Percentiles rank a stretch among this genome's conserved stretches.
Conservation (phyloP, 2,113 vertebrate genomes). For the Cromileptes altivelis region DNA sequence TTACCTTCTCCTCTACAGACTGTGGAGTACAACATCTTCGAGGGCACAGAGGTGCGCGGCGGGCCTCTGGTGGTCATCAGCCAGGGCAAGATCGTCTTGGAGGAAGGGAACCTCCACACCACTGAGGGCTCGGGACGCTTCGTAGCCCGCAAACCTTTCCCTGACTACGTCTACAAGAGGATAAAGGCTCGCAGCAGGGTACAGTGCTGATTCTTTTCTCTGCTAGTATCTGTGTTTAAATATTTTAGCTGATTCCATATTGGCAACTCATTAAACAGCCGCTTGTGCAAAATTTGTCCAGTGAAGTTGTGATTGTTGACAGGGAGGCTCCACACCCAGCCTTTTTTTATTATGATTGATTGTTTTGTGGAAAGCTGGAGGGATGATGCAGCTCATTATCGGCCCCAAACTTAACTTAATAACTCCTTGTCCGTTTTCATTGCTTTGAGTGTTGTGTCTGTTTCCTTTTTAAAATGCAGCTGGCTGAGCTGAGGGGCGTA, state of each 20-base stretch:
- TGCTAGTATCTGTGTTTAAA: not conserved
- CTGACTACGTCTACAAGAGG: conserved; percentile 98
- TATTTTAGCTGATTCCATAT: not conserved
- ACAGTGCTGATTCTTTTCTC: conserved; percentile 1
- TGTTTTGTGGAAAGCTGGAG: not conserved
- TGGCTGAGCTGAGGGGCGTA: conserved; percentile 95
- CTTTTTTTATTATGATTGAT: not conserved
- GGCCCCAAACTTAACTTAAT: too few species aligned
- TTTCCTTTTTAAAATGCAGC: conserved; percentile 79
- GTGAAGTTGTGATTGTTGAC: not conserved
- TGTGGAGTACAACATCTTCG: conserved; percentile 98
- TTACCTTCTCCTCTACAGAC: conserved; percentile 75
- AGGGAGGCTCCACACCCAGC: not conserved
- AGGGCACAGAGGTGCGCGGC: conserved; percentile 95
- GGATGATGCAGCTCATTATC: not conserved
- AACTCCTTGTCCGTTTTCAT: not conserved
- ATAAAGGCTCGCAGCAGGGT: conserved; percentile 99
- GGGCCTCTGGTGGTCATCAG: conserved; percentile 97
- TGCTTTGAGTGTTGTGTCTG: not conserved
- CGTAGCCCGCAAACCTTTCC: conserved; percentile 94
- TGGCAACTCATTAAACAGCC: not conserved
- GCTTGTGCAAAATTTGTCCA: not conserved
- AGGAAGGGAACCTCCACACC: conserved; percentile 93
- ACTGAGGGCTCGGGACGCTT: conserved; percentile 94
- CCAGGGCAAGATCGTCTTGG: conserved; percentile 98